These are phyloP conservation scores for Drosophila truncata DNA, from an alignment of 1,140 invertebrate genomes.

Conservation along the genomic window DNA sequence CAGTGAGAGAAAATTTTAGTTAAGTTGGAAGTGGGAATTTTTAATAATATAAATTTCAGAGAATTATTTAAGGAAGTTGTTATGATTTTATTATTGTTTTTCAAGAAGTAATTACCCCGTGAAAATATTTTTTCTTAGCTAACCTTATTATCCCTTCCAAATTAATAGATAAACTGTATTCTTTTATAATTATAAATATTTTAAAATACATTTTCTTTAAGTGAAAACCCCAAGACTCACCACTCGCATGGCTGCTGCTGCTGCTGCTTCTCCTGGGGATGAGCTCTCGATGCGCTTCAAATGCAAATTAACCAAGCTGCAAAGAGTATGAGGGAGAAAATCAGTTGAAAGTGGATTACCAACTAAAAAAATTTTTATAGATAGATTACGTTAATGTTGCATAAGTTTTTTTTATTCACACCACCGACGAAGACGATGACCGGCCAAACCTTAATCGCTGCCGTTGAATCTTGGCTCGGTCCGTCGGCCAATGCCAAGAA, in stretches of 20 bases:
- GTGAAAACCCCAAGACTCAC: conserved; percentile 41
- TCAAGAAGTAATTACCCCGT: no score
- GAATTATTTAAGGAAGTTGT: neutral
- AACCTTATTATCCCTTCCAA: no score
- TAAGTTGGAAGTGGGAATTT: neutral
- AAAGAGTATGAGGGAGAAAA: conserved; percentile 26
- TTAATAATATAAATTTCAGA: neutral
- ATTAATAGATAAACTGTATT: neutral
- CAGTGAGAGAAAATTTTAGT: neutral
- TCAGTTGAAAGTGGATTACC: conserved; percentile 53
- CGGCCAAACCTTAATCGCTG: conserved; percentile 49
- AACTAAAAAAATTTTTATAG: conserved; percentile 41
- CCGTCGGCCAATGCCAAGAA: conserved; percentile 69
- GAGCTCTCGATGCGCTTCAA: conserved; percentile 51
- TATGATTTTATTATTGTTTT: no score
- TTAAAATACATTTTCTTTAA: neutral
- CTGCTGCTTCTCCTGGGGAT: conserved; percentile 44
- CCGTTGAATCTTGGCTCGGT: conserved; percentile 59
- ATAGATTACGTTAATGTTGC: conserved; percentile 76
- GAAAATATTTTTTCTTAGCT: no score
- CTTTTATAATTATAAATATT: neutral
- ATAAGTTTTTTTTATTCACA: conserved; percentile 50
- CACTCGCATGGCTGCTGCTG: conserved; percentile 55
- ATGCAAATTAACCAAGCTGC: conserved; percentile 66
- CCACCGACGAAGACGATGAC: conserved; percentile 7